Evolutionary conservation across 2,797 vertebrate genomes (phyloP), one percentile per base, ranked within the genome.

Genomic region (Macropus fuliginosus): DNA sequence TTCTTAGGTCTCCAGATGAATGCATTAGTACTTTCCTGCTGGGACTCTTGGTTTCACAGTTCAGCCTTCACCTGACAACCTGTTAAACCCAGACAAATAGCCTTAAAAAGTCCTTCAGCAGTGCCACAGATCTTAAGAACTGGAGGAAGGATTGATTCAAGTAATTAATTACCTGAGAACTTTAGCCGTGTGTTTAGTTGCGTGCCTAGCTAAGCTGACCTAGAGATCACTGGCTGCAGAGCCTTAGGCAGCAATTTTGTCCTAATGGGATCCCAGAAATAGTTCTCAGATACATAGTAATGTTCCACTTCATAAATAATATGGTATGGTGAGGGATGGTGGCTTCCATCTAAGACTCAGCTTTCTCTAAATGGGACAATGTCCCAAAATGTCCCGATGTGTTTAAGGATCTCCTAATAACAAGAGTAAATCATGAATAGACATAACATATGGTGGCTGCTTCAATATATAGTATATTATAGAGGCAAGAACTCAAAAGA

Each of bases 131-230:
- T 91, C 56, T 87, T 95, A 94, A 62, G 31, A 59, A 92, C 90
- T 10, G 40, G 40, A 57, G 74, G 14, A 16, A 89, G 31, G 13
- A 13, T 54, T 55, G 54, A 95, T 74, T 91, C 31, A 59, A 89
- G 89, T 54, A 92, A 94, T 87, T 54, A 92, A 94, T 87, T 91
- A 81, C 91, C 21, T 55, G 57, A 94, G 40, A 90, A 28, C 24
- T 92, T 91, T 9, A 94, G 62, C 66, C 46, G 2, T 93, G 89
- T 90, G 92, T 94, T 92, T 92, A 56, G 57, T 28, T 96, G 91
- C 54, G 62, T 57, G 27, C 46, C 54, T 91, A 54, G 55, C 21
- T 66, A 56, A 55, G 6, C 90, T 40, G 90, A 95, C n/a, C 34
- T 92, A 9, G 40, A 56, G 31, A 59, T 93, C 91, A 46, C 8